These are phyloP conservation scores for Druceiella hillmani DNA, from an alignment of 2,888 invertebrate genomes.

Conservation along the genomic window DNA sequence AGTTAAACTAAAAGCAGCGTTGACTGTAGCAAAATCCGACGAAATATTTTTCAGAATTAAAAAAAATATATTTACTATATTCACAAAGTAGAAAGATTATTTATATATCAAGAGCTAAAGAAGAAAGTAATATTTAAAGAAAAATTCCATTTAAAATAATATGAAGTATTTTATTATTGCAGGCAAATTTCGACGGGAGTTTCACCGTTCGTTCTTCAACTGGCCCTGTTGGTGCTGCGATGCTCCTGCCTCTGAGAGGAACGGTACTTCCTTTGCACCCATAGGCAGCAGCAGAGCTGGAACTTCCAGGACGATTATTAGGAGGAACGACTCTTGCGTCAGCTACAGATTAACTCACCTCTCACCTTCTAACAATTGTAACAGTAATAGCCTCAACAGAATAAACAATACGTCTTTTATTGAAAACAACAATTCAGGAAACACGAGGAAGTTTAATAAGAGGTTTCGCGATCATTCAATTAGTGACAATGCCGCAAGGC, in stretches of 20 bases:
- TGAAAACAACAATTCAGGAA: constrained; percentile 43
- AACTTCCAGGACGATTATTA: constrained; percentile 40
- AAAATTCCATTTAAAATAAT: no score
- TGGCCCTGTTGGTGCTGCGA: constrained; percentile 48
- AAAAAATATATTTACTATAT: no score
- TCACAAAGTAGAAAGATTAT: no score
- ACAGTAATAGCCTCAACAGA: constrained; percentile 37
- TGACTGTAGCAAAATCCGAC: no score
- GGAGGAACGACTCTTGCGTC: constrained; percentile 45
- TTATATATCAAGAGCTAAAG: no score
- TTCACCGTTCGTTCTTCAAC: constrained; percentile 62
- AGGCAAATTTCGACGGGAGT: constrained; percentile 71
- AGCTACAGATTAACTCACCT: constrained; percentile 45
- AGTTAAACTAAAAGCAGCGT: no score
- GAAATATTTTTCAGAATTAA: no score
- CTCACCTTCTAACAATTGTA: constrained; percentile 42
- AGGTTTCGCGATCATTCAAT: constrained; percentile 41
- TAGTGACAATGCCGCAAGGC: constrained; percentile 39
- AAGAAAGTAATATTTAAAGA: no score
- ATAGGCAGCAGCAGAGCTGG: constrained; percentile 44
- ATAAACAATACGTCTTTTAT: constrained; percentile 47
- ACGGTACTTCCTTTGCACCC: constrained; percentile 43
- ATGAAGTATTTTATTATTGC: constrained; percentile 46
- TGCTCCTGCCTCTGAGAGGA: constrained; percentile 33
- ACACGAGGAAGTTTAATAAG: constrained; percentile 31